Conservation (phyloP, 1,140 invertebrate species). For the Bombus turneri region DNA sequence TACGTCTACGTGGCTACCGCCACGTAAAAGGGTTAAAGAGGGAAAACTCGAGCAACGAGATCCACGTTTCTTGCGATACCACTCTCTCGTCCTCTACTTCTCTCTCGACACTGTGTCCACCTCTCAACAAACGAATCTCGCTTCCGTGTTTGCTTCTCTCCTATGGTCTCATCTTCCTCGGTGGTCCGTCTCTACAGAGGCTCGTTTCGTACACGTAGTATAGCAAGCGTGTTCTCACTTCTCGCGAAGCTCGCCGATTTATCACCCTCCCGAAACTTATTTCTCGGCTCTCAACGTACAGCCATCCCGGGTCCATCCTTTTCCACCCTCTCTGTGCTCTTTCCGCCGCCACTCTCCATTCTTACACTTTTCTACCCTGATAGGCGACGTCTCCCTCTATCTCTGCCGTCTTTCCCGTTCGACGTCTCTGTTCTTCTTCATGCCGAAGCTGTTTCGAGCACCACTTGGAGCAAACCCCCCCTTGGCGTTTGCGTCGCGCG, state of each 20-base stretch:
- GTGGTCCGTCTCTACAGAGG: background rate
- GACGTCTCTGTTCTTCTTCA: background rate
- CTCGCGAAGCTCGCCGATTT: constrained; percentile 60
- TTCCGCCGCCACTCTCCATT: constrained; percentile 31
- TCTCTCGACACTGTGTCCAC: background rate
- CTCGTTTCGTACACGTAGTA: constrained; percentile 29
- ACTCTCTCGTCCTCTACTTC: background rate
- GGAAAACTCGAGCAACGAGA: background rate
- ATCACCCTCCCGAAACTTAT: constrained; percentile 64
- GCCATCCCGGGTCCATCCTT: background rate
- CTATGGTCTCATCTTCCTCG: background rate
- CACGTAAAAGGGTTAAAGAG: background rate
- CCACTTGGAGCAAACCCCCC: constrained; percentile 21
- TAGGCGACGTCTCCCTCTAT: background rate
- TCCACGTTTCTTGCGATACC: background rate
- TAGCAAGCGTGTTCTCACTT: constrained; percentile 44
- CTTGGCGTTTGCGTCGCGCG: constrained; percentile 33
- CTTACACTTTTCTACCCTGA: constrained; percentile 34
- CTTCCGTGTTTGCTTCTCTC: constrained; percentile 4
- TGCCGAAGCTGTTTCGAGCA: constrained; percentile 29
- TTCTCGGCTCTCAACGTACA: constrained; percentile 49
- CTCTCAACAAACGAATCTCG: background rate
- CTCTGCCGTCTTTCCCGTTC: background rate
- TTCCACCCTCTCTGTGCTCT: constrained; percentile 26
- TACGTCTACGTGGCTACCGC: background rate